Evolutionary conservation across 2,113 vertebrate genomes (phyloP).

Genomic region (Actenoides lindsayi): DNA sequence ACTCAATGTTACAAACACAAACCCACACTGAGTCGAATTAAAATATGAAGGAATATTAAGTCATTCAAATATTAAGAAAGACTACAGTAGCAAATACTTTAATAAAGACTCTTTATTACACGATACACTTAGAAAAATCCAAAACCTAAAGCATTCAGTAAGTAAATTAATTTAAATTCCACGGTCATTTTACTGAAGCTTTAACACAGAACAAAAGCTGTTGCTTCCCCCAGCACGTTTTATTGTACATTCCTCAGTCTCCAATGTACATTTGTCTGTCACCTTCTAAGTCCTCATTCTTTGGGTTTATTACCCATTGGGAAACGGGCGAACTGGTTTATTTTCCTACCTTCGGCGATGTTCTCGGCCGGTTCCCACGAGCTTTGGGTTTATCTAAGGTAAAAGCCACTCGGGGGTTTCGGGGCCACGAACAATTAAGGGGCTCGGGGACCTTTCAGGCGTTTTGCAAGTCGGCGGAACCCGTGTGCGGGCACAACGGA

Average conservation of each 20-base stretch:
- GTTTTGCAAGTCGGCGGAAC: slow-evolving; percentile 79
- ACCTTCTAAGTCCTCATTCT: neutral
- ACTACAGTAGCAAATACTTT: neutral
- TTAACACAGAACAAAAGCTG: neutral
- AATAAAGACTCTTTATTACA: neutral
- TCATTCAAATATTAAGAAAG: neutral
- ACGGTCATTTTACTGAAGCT: neutral
- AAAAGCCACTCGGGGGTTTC: accelerated
- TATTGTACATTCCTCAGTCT: neutral
- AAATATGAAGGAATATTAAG: neutral
- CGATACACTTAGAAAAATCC: too few species aligned
- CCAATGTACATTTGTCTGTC: neutral
- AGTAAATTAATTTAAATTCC: neutral
- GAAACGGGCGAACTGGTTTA: neutral
- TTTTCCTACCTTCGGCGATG: neutral
- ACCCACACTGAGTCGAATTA: neutral
- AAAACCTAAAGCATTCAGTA: neutral
- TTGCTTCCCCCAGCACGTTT: neutral
- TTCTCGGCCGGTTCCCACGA: too few species aligned
- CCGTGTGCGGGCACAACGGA: slow-evolving; percentile 89
- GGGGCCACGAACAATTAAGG: accelerated
- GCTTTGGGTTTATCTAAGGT: accelerated
- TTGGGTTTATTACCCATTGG: neutral
- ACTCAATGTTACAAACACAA: neutral
- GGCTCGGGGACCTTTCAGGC: slow-evolving; percentile 37